Percentiles rank a stretch among this genome's conserved stretches.
Conservation (phyloP, 2,797 vertebrate genomes). For the Petrocephalus sullivani region DNA sequence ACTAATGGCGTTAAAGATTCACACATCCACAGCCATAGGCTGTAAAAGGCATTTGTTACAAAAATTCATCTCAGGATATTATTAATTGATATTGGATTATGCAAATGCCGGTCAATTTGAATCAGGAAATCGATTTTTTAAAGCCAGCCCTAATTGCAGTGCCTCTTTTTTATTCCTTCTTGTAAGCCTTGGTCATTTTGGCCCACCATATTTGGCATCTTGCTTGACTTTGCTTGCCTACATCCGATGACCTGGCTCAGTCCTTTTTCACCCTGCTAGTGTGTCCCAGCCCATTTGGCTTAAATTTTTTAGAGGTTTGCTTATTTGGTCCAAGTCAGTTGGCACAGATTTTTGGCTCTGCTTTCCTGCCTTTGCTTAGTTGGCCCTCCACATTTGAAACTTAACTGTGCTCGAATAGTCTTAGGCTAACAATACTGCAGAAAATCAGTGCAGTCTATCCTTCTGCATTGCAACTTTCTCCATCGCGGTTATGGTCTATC, state of each 20-base stretch:
- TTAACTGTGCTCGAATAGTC: background rate
- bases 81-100: background rate
- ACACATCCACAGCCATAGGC: background rate
- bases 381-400: background rate
- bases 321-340: background rate
- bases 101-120: background rate
- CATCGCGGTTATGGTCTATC: background rate
- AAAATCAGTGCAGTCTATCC: background rate
- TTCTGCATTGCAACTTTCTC: background rate
- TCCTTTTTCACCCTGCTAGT: background rate
- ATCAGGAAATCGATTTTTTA: background rate
- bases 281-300: background rate
- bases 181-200: background rate
- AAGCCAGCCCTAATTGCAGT: background rate
- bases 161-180: background rate
- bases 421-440: background rate
- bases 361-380: background rate
- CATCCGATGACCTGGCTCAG: background rate
- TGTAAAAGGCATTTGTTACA: background rate
- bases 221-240: constrained; percentile 7
- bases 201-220: background rate
- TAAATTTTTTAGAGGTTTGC: background rate
- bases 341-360: background rate
- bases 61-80: background rate
- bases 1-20: background rate